phyloP scores from a whole-genome alignment of 2,113 vertebrate genomes.

The Oplegnathus fasciatus region DNA sequence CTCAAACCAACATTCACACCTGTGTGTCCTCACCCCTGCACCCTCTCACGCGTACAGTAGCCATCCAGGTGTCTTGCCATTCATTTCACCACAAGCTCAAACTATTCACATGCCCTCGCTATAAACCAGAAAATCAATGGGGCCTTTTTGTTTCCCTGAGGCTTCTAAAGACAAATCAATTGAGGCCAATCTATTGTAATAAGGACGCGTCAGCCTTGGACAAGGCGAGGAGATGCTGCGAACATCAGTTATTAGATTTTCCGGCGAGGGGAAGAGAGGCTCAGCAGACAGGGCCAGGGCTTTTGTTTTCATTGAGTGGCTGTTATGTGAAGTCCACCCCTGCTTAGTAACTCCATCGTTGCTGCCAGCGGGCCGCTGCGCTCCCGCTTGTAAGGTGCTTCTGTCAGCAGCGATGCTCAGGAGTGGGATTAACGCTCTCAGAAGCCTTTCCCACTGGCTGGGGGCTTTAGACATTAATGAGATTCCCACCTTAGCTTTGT shows the following conservation, averaged over 20 bases:
- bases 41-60: too few relatives aligned
- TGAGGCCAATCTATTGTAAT: slow-evolving; percentile 72
- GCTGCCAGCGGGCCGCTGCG: slow-evolving; percentile 30
- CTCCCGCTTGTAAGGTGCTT: slow-evolving; percentile 40
- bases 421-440: slow-evolving; percentile 57
- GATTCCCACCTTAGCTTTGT: slow-evolving; percentile 50
- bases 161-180: slow-evolving; percentile 78
- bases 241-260: slow-evolving; percentile 71
- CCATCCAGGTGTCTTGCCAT: slow-evolving; percentile 14
- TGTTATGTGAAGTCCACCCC: slow-evolving; percentile 62
- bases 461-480: slow-evolving; percentile 40
- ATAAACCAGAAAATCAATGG: slow-evolving; percentile 67
- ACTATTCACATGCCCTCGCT: slow-evolving; percentile 40
- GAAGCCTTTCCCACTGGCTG: slow-evolving; percentile 46
- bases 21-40: neutral
- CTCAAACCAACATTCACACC: neutral
- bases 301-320: slow-evolving; percentile 73
- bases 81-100: slow-evolving; percentile 2
- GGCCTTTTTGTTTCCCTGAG: slow-evolving; percentile 30
- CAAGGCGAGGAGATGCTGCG: slow-evolving; percentile 29
- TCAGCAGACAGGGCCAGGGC: slow-evolving; percentile 44
- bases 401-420: slow-evolving; percentile 61
- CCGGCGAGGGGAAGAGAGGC: neutral
- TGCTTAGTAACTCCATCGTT: slow-evolving; percentile 16
- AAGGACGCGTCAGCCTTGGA: slow-evolving; percentile 67